These are phyloP conservation scores for Papilio aristodemus DNA, from an alignment of 1,140 invertebrate species.

Conservation along the genomic window DNA sequence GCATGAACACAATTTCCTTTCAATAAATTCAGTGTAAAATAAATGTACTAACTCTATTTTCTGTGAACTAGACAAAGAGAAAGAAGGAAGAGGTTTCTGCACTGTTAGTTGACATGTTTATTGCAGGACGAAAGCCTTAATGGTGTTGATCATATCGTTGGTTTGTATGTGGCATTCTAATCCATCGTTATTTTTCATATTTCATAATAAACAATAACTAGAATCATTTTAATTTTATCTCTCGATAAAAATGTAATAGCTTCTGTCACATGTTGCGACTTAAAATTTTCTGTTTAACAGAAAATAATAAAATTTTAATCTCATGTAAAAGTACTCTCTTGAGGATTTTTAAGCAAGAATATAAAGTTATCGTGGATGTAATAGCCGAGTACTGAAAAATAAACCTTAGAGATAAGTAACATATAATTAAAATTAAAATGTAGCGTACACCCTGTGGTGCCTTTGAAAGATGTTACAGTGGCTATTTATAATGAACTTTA, in stretches of 20 bases:
- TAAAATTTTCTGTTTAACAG: constrained; percentile 8
- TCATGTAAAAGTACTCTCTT: constrained; percentile 12
- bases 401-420: constrained; percentile 11
- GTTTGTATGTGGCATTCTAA: too few relatives aligned
- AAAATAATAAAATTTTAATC: constrained; percentile 23
- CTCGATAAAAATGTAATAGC: constrained; percentile 12
- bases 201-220: too few relatives aligned
- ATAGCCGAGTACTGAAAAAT: constrained; percentile 4
- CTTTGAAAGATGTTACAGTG: neutral
- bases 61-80: too few relatives aligned
- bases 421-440: constrained; percentile 21
- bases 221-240: neutral
- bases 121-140: too few relatives aligned
- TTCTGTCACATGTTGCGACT: constrained; percentile 14
- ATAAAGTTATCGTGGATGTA: neutral
- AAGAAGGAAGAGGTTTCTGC: too few relatives aligned
- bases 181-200: too few relatives aligned
- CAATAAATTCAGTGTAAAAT: too few relatives aligned
- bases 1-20: too few relatives aligned
- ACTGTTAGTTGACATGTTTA: too few relatives aligned
- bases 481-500: neutral
- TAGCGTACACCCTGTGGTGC: neutral
- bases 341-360: constrained; percentile 6
- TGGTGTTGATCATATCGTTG: too few relatives aligned
- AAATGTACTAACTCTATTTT: too few relatives aligned